Conservation (phyloP, 2,888 invertebrate species). For the Bombylius major region DNA sequence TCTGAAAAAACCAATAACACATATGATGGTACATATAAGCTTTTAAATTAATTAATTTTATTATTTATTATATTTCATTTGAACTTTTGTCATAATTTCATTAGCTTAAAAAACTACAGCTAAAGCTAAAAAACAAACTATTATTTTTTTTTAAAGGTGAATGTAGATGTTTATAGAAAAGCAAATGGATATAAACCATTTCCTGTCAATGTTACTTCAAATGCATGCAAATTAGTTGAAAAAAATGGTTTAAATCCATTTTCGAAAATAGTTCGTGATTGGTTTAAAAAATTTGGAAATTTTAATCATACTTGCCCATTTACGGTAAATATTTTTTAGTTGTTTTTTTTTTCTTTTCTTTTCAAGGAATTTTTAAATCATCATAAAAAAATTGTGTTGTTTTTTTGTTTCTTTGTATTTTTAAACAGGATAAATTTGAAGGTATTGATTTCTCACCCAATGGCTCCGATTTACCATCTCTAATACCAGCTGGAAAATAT, state of each 20-base stretch:
- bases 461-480: not conserved
- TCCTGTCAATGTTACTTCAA: not conserved
- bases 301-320: not conserved
- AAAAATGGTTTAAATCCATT: not conserved
- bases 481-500: not conserved
- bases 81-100: too few species aligned
- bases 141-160: not conserved
- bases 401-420: not conserved
- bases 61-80: too few species aligned
- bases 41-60: too few species aligned
- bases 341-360: not conserved
- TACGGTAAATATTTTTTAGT: not conserved
- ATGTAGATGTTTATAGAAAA: not conserved
- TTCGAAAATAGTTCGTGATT: not conserved
- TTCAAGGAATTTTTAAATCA: too few species aligned
- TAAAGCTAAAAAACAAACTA: too few species aligned
- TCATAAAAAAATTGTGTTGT: not conserved
- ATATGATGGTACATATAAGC: too few species aligned
- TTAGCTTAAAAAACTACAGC: too few species aligned
- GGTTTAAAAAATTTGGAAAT: not conserved
- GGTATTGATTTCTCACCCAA: not conserved
- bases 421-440: not conserved
- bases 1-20: too few species aligned
- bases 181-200: not conserved
- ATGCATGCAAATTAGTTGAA: not conserved